phyloP scores from a whole-genome alignment of 2,113 vertebrate species.

The Erythrolamprus reginae region DNA sequence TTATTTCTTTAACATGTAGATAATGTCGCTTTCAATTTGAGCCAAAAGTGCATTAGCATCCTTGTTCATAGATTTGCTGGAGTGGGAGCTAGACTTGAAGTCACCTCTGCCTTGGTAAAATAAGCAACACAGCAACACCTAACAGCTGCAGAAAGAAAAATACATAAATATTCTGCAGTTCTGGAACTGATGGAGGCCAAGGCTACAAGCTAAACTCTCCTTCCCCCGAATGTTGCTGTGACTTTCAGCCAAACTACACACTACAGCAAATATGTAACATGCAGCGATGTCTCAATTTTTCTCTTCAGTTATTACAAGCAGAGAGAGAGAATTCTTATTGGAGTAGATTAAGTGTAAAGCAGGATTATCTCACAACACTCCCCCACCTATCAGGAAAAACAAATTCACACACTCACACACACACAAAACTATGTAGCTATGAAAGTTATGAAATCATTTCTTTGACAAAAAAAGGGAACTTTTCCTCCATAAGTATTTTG shows the following conservation, averaged over 20 bases:
- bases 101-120: constrained; percentile 27
- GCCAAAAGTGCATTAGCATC: constrained; percentile 22
- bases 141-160: neutral
- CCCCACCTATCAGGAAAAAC: neutral
- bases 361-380: too few species aligned
- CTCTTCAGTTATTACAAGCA: neutral
- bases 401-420: neutral
- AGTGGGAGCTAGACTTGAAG: constrained; percentile 17
- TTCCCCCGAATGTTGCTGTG: neutral
- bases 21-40: constrained; percentile 6
- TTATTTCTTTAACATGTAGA: constrained; percentile 23
- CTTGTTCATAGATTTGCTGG: constrained; percentile 4
- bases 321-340: neutral
- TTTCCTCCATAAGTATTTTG: neutral
- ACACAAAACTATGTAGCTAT: neutral
- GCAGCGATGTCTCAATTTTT: neutral
- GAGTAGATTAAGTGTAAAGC: neutral
- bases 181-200: neutral
- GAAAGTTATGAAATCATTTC: neutral
- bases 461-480: neutral
- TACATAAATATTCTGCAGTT: neutral
- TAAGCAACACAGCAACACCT: constrained; percentile 11
- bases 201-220: neutral
- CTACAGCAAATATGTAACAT: neutral
- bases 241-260: constrained; percentile 4